Evolutionary conservation across 37 sponge, comb jelly and placozoan species (phyloP), one percentile per base, ranked within the genome.

Genomic region (Aplysina aerophoba): DNA sequence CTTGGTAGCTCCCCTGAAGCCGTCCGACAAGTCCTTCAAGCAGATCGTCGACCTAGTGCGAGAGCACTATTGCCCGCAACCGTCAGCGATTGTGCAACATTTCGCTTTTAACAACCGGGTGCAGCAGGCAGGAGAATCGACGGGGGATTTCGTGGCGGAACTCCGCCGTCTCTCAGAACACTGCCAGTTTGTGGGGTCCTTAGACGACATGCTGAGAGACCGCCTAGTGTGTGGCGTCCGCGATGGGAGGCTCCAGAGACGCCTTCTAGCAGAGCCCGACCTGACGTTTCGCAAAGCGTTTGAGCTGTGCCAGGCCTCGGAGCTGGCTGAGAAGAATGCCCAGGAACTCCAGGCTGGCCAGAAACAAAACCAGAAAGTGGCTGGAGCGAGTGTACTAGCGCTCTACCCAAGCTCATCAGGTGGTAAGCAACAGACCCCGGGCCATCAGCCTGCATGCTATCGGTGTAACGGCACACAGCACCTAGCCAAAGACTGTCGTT

Each of bases 71-170:
- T 15, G 36, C 73, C 37, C 34, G 31, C 2, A 25, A 4, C 73
- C 73, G 21, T 71, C 13, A 28, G 37, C 4, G 16, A 71, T 71
- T 5, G 34, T 71, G n/a, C 73, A 71, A 15, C 35, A 71, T 19
- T 71, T 21, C 3, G 4, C 6, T 5, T 71, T 71, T 12, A 71
- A 71, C 12, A 71, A 37, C 5, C 5, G 73, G 28, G 31, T 34
- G 35, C 73, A 71, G 37, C 3, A 71, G 73, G 73, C 6, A 34
- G 73, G 73, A 28, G 73, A 71, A 71, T 14, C 73, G 6, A 71
- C 16, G 4, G 34, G 6, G 2, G 34, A 71, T 31, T 71, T 71
- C 4, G 73, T 71, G 28, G 73, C 12, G 37, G 73, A 71, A 15
- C 73, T 71, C 2, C 34, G 37, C 11, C 5, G 28, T 11, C 16